phyloP scores from a whole-genome alignment of 2,888 invertebrate genomes.

The Pandemis cinnamomeana region DNA sequence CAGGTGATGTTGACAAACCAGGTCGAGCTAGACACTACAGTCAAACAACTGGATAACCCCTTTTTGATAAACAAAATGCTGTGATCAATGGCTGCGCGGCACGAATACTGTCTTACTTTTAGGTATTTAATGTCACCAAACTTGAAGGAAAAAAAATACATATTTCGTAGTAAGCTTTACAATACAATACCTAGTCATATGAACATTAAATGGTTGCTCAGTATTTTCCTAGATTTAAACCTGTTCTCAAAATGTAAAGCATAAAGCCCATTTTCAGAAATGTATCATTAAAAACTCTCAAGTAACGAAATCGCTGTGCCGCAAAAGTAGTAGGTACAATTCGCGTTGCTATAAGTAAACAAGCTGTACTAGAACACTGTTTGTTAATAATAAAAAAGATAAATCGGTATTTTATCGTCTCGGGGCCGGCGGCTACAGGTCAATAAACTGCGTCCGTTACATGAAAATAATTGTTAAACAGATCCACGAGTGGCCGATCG shows the following conservation, averaged over 20 bases:
- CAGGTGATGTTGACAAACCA: not conserved
- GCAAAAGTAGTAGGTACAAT: not conserved
- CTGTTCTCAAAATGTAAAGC: not conserved
- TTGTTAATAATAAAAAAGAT: conserved; percentile 2
- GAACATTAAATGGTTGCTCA: not conserved
- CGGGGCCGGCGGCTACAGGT: conserved; percentile 2
- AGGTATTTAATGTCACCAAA: not conserved
- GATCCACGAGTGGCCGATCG: conserved; percentile 96
- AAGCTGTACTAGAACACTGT: not conserved
- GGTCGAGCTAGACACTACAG: not conserved
- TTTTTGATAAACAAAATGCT: not conserved
- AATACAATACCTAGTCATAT: not conserved
- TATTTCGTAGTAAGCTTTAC: not conserved
- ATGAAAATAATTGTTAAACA: conserved; percentile 59
- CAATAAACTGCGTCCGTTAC: conserved; percentile 19
- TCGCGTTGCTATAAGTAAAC: not conserved
- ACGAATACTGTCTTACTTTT: not conserved
- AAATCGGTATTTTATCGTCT: not conserved
- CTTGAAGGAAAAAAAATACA: not conserved
- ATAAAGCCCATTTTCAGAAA: not conserved
- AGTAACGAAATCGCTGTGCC: not conserved
- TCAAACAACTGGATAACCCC: conserved; percentile 1
- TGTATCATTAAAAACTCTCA: not conserved
- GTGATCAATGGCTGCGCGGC: not conserved
- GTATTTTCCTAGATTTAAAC: not conserved